Conservation (phyloP, 2,888 invertebrate species). For the Pharmacophagus antenor region DNA sequence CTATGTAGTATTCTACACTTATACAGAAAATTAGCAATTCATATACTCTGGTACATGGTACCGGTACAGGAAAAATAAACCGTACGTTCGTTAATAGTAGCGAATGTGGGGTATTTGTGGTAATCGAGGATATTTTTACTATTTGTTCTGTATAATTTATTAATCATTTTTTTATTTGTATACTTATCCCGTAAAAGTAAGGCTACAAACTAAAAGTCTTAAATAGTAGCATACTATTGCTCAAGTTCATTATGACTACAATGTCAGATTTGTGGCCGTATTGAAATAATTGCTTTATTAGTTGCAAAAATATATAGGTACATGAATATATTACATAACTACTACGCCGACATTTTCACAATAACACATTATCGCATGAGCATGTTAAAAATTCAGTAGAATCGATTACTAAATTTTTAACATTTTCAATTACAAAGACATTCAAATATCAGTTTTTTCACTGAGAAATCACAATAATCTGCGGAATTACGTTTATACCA, state of each 20-base stretch:
- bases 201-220: not conserved
- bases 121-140: not conserved
- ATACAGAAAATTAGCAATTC: conserved; percentile 33
- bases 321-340: not conserved
- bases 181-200: not conserved
- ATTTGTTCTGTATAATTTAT: not conserved
- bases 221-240: too few species aligned
- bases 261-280: not conserved
- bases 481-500: not conserved
- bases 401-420: not conserved
- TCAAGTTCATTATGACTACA: too few species aligned
- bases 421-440: too few species aligned
- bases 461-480: not conserved
- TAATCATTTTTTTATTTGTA: not conserved
- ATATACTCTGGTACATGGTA: conserved; percentile 42
- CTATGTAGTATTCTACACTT: conserved; percentile 35
- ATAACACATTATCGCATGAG: not conserved
- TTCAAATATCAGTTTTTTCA: not conserved
- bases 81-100: conserved; percentile 32
- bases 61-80: conserved; percentile 48
- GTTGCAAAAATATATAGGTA: not conserved
- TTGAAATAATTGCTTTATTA: not conserved
- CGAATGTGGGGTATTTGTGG: conserved; percentile 11
- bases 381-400: not conserved
- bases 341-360: not conserved